Evolutionary conservation across 1,140 invertebrate genomes (phyloP).

Genomic region (Charaxes varanes): DNA sequence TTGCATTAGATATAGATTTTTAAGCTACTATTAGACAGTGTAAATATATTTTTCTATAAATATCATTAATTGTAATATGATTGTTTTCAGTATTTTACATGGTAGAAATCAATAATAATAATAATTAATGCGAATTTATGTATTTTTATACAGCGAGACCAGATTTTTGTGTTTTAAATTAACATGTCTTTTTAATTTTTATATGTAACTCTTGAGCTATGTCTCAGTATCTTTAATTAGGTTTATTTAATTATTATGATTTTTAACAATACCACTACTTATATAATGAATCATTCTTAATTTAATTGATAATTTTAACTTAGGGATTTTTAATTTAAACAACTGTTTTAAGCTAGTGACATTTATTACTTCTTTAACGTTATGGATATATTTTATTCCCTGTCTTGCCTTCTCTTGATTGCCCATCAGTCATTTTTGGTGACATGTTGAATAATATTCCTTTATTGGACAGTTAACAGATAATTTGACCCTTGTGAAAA

Average conservation of each 20-base stretch:
- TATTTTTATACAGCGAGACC: conserved; percentile 1
- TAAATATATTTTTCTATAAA: too few relatives aligned
- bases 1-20: too few relatives aligned
- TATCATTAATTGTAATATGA: background rate
- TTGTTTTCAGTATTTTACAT: conserved; percentile 8
- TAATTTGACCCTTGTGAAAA: too few relatives aligned
- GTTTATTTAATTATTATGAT: conserved; percentile 7
- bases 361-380: too few relatives aligned
- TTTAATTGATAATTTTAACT: conserved; percentile 8
- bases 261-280: conserved; percentile 1
- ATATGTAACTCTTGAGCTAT: background rate
- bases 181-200: conserved; percentile 2
- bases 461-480: too few relatives aligned
- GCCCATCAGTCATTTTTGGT: too few relatives aligned
- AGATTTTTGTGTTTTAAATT: background rate
- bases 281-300: conserved; percentile 2
- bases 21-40: too few relatives aligned
- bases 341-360: too few relatives aligned
- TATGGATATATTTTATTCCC: too few relatives aligned
- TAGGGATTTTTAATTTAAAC: conserved; percentile 6
- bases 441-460: too few relatives aligned
- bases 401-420: too few relatives aligned
- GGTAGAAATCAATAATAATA: background rate
- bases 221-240: conserved; percentile 6
- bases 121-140: background rate